Conservation (phyloP, 2,113 vertebrate species). For the Craseonycteris thonglongyai region DNA sequence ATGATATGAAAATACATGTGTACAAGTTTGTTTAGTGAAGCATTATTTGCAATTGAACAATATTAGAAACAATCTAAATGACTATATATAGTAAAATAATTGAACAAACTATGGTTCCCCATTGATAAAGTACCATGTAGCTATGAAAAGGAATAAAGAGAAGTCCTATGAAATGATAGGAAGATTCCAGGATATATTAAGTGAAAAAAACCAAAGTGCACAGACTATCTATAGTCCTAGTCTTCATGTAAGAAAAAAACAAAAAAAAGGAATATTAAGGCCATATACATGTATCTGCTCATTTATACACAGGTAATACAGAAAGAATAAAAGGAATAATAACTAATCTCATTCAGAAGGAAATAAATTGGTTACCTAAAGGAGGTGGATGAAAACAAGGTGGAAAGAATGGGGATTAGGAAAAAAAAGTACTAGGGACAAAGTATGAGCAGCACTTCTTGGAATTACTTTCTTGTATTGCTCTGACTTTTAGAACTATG, state of each 20-base stretch:
- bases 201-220: not conserved
- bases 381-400: not conserved
- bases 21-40: not conserved
- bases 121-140: not conserved
- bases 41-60: not conserved
- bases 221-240: not conserved
- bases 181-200: not conserved
- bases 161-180: not conserved
- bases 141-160: not conserved
- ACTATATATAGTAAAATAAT: not conserved
- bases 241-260: not conserved
- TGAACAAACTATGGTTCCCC: not conserved
- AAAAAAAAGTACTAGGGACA: not conserved
- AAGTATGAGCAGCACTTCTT: not conserved
- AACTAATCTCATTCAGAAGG: not conserved
- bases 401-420: not conserved
- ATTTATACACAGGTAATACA: not conserved
- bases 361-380: not conserved
- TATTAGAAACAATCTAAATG: not conserved
- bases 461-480: not conserved
- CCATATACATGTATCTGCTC: not conserved
- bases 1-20: not conserved
- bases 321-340: not conserved
- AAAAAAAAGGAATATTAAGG: not conserved
- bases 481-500: not conserved